Conservation (phyloP, 1,140 invertebrate genomes). For the Brevipalpus yothersi region DNA sequence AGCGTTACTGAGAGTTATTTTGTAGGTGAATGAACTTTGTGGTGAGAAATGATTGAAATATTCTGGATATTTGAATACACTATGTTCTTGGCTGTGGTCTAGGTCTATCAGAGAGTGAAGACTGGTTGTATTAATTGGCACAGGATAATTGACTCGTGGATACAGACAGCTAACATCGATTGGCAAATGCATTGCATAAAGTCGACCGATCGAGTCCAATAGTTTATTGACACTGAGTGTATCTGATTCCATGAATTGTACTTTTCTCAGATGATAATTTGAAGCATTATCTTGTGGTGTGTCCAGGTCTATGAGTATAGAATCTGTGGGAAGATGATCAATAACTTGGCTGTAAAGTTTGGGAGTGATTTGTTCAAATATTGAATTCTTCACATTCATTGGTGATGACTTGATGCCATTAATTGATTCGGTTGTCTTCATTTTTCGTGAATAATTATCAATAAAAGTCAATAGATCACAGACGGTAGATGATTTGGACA, state of each 20-base stretch:
- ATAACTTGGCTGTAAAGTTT: no score
- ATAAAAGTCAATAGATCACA: no score
- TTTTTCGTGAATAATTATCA: no score
- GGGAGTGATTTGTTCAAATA: no score
- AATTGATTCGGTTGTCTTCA: no score
- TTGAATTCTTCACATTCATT: no score
- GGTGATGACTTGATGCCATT: no score
- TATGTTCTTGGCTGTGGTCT: conserved; percentile 34
- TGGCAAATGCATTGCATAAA: not conserved
- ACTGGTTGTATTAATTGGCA: conserved; percentile 24
- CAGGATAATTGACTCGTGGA: conserved; percentile 20
- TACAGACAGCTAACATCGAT: conserved; percentile 12
- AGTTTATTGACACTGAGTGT: not conserved
- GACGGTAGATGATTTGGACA: no score
- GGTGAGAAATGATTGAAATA: conserved; percentile 23
- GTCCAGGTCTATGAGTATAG: not conserved
- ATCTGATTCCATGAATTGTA: not conserved
- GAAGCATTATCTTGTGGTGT: not conserved
- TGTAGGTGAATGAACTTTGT: conserved; percentile 34
- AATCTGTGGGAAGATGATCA: not conserved
- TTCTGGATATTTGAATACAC: conserved; percentile 35
- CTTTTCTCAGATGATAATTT: not conserved
- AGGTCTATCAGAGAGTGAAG: conserved; percentile 24
- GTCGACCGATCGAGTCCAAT: not conserved
- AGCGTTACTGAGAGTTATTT: conserved; percentile 38